Conservation (phyloP, 1,140 invertebrate species). For the Dolichoris vasculosae region DNA sequence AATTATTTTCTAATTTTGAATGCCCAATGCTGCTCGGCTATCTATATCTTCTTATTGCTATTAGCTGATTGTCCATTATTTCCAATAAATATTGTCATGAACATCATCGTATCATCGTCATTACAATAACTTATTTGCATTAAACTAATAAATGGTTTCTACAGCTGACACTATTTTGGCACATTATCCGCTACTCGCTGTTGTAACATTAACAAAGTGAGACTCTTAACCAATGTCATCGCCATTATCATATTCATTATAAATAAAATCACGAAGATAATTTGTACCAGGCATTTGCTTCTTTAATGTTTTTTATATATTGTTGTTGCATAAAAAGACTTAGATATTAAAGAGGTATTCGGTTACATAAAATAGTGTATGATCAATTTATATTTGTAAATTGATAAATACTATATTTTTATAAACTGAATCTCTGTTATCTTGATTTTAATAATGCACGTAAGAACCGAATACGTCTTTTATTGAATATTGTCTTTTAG, state of each 20-base stretch:
- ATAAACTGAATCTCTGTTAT: neutral
- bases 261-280: neutral
- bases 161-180: constrained; percentile 28
- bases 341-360: constrained; percentile 29
- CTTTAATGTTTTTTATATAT: constrained; percentile 10
- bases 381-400: no score
- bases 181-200: constrained; percentile 17
- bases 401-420: no score
- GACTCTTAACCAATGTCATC: constrained; percentile 28
- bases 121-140: constrained; percentile 40
- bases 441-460: neutral
- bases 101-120: constrained; percentile 8
- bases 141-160: constrained; percentile 30
- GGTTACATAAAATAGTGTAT: neutral
- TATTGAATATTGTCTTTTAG: neutral
- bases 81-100: constrained; percentile 33
- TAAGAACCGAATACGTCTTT: constrained; percentile 9
- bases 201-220: constrained; percentile 39
- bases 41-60: constrained; percentile 40
- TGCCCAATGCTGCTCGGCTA: constrained; percentile 29
- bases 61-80: constrained; percentile 35
- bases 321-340: constrained; percentile 14
- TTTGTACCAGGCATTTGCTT: constrained; percentile 37
- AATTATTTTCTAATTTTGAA: neutral
- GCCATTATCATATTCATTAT: constrained; percentile 20